Base-by-base conservation (phyloP, 1,140 invertebrate genomes). In the Maconellicoccus hirsutus region DNA sequence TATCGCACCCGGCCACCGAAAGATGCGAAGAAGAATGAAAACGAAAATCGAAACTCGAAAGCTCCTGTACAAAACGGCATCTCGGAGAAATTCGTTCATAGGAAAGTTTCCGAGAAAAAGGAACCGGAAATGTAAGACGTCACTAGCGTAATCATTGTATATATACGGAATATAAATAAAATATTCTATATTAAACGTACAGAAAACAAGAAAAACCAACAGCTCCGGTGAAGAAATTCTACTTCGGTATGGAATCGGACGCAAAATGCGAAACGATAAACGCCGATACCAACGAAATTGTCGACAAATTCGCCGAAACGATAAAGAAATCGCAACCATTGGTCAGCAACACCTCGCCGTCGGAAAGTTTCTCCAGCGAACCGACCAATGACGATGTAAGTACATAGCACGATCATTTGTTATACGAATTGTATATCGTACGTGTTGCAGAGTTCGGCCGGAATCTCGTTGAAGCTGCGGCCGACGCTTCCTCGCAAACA, bases 401-500 rank as follows among this genome's bases (percentile, higher is more conserved):
- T 69, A 26, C 16, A 61, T 42, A 10, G 10, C 10, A 42, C 10
- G n/a, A 10, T 10, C n/a, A 21, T 61, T 16, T 21, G 4, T 4
- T 61, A 16, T 61, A 21, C 59, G 22, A 4, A 7, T 61, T 21
- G n/a, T 27, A 23, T 69, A 59, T 10, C 25, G 8, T 38, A n/a
- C 26, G 0, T 42, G 10, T 72, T 23, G 21, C 27, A 73, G 72
- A 71, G 70, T 10, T 70, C 59, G 25, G 70, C 61, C 10, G 73
- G 71, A 25, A 88, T 92, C 69, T 84, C 86, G 23, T 78, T 92
- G 59, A 84, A 88, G 42, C 77, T 92, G 71, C 81, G 90, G 0
- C 90, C 90, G 1, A 90, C 88, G 0, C 76, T 92, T 71, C 91
- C 90, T 0, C 87, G 89, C 74, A 89, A 90, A 74, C 85, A 86